Percentiles rank a stretch among this genome's conserved stretches.
These are phyloP conservation scores for Drosophila athabasca DNA, from an alignment of 1,140 invertebrate genomes.

Conservation along the genomic window DNA sequence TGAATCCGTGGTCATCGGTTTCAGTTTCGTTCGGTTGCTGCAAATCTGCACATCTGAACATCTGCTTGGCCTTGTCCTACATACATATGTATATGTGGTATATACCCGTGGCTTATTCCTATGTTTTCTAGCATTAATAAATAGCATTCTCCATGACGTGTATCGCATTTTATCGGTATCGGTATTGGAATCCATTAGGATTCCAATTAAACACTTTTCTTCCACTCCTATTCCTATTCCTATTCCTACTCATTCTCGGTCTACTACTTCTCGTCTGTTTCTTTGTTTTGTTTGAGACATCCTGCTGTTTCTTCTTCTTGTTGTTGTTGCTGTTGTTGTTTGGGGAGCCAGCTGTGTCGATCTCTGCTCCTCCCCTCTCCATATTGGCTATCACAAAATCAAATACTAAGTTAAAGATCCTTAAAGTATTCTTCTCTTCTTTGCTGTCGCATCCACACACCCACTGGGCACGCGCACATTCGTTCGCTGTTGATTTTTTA, in stretches of 20 bases:
- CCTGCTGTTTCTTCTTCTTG: too few relatives aligned
- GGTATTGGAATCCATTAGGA: conserved; percentile 4
- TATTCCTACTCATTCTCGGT: background rate
- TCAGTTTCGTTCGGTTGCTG: conserved; percentile 1
- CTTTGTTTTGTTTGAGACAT: too few relatives aligned
- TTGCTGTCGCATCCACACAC: conserved; percentile 29
- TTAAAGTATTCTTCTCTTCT: too few relatives aligned
- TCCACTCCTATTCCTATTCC: conserved; percentile 4
- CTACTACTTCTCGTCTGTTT: background rate
- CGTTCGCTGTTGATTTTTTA: too few relatives aligned
- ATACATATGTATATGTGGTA: background rate
- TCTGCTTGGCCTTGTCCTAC: too few relatives aligned
- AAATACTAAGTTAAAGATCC: conserved; percentile 68
- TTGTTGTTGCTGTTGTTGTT: too few relatives aligned
- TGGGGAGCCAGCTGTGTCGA: too few relatives aligned
- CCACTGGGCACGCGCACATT: background rate
- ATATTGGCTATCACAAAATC: conserved; percentile 69
- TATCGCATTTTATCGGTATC: too few relatives aligned
- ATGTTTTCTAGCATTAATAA: conserved; percentile 57
- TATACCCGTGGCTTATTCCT: conserved; percentile 1
- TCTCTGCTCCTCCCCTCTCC: conserved; percentile 9
- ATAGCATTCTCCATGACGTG: conserved; percentile 52
- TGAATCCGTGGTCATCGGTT: conserved; percentile 16
- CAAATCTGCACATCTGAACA: background rate
- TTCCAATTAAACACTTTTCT: conserved; percentile 33